Percentiles rank a stretch among this genome's conserved stretches.
phyloP scores from a whole-genome alignment of 2,888 invertebrate species.

The Lomographa bimaculata region DNA sequence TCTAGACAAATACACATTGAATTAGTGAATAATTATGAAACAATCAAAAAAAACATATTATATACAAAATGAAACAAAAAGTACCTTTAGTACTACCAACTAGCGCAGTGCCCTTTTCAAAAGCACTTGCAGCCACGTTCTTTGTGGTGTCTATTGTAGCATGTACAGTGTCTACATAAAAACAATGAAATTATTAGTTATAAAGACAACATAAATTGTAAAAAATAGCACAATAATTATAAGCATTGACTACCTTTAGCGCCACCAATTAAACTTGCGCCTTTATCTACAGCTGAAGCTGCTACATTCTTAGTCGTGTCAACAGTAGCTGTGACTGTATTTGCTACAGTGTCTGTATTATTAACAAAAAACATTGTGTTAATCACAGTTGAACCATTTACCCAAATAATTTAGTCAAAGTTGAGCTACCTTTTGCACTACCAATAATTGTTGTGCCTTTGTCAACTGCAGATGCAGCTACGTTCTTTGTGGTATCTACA shows the following conservation, averaged over 20 bases:
- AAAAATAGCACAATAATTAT: no score
- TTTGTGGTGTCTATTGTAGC: no score
- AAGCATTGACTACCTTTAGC: no score
- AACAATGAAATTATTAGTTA: conserved; percentile 1
- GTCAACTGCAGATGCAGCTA: conserved; percentile 49
- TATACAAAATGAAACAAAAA: conserved; percentile 9
- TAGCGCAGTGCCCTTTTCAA: no score
- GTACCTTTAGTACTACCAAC: no score
- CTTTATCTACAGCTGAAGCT: conserved; percentile 49
- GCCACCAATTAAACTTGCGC: conserved; percentile 39
- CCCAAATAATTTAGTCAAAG: no score
- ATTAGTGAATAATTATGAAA: background rate
- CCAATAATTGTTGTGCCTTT: conserved; percentile 50
- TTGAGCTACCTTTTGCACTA: conserved; percentile 47
- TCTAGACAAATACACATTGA: conserved; percentile 37
- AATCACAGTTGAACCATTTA: no score
- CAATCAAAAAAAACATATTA: conserved; percentile 7
- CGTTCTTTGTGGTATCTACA: conserved; percentile 55
- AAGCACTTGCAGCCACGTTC: no score
- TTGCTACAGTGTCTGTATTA: conserved; percentile 49
- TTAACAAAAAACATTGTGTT: no score
- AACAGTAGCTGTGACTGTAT: conserved; percentile 40
- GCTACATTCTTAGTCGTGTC: conserved; percentile 54
- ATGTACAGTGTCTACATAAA: background rate
- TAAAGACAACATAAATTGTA: conserved; percentile 3